phyloP scores from a whole-genome alignment of 2,113 vertebrate species.

The Chrysemys picta region DNA sequence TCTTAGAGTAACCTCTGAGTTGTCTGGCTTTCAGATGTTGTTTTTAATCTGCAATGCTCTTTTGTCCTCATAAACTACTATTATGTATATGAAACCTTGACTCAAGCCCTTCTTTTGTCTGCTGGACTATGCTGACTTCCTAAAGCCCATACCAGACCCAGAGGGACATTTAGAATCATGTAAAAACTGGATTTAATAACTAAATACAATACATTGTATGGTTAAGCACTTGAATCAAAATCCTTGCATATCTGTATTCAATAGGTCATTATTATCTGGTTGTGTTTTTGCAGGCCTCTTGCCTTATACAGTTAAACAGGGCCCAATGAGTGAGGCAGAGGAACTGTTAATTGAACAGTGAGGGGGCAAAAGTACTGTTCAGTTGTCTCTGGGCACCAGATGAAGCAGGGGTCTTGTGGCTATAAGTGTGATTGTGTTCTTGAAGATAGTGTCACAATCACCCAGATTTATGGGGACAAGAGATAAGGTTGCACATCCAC shows the following conservation, averaged over 20 bases:
- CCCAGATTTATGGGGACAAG: conserved; percentile 29
- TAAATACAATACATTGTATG: background rate
- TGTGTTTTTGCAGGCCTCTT: conserved; percentile 50
- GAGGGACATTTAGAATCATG: background rate
- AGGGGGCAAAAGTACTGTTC: background rate
- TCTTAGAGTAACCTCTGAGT: background rate
- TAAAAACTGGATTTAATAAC: background rate
- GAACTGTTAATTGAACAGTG: conserved; percentile 24
- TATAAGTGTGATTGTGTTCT: conserved; percentile 52
- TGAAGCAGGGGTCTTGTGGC: conserved; percentile 17
- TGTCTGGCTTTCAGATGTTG: background rate
- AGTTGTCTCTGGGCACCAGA: background rate
- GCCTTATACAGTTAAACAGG: conserved; percentile 19
- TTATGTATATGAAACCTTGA: background rate
- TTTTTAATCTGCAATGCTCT: background rate
- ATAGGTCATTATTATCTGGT: conserved; percentile 36
- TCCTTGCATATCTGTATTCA: conserved; percentile 10
- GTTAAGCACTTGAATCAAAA: conserved; percentile 51
- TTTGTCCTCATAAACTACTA: background rate
- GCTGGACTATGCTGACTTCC: background rate
- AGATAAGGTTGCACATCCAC: conserved; percentile 39
- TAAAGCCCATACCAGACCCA: background rate
- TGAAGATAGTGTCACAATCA: conserved; percentile 57
- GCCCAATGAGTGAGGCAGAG: conserved; percentile 50
- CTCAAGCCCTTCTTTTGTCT: background rate